Evolutionary conservation across 2,888 invertebrate species (phyloP).

Genomic region (Stegophylla sp.): DNA sequence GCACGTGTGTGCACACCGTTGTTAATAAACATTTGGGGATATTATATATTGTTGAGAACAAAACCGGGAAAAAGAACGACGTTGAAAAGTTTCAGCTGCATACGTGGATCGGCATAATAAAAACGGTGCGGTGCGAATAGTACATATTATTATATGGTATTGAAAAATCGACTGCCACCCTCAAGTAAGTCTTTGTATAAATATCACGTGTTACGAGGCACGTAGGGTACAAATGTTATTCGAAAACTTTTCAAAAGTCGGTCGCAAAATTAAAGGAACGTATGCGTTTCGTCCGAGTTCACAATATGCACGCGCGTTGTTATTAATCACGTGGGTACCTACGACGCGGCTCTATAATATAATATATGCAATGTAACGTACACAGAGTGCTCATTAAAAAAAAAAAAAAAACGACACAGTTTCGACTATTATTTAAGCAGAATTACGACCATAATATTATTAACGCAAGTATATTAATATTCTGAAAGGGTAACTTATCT

Average conservation of each 20-base stretch:
- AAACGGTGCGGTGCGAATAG: background rate
- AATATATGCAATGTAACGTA: no score
- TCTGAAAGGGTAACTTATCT: no score
- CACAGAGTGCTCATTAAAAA: no score
- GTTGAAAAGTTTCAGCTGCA: background rate
- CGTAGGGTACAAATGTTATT: background rate
- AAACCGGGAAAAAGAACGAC: slow-evolving; percentile 9
- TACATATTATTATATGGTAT: background rate
- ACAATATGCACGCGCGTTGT: background rate
- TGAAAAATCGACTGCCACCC: background rate
- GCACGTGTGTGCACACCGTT: background rate
- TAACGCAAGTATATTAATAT: no score
- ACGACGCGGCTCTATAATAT: no score
- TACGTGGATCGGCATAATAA: background rate
- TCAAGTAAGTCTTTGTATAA: background rate
- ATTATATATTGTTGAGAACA: slow-evolving; percentile 3
- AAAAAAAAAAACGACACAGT: no score
- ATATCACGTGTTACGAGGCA: background rate
- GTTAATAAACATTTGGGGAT: slow-evolving; percentile 36
- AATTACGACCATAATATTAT: no score
- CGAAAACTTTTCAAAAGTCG: background rate
- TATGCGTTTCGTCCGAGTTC: slow-evolving; percentile 1
- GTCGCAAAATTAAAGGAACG: background rate
- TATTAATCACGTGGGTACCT: slow-evolving; percentile 1
- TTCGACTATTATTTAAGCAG: no score